A percentile compares a stretch with the other conserved stretches of the same genome.
phyloP scores from a whole-genome alignment of 2,113 vertebrate species.

The Rhinoderma darwinii region DNA sequence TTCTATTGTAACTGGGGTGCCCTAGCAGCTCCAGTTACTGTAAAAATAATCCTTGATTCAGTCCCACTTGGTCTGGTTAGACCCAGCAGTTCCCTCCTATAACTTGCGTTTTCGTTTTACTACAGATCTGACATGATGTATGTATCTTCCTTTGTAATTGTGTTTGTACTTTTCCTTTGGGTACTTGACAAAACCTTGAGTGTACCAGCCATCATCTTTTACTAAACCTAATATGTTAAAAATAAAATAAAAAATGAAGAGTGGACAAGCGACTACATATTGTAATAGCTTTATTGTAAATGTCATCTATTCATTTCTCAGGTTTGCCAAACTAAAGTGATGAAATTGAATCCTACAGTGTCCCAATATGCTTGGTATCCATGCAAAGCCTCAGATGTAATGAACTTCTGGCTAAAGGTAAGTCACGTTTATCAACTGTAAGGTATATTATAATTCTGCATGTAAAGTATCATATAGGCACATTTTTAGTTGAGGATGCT shows the following conservation, averaged over 20 bases:
- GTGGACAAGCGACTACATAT: not conserved
- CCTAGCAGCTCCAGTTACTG: too few species aligned
- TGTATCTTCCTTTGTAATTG: not conserved
- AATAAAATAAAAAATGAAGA: not conserved
- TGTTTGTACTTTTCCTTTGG: not conserved
- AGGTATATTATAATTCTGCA: not conserved
- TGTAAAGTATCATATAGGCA: not conserved
- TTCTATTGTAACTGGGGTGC: too few species aligned
- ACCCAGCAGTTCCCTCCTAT: not conserved
- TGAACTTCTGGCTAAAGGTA: conserved; percentile 90
- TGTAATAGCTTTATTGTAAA: not conserved
- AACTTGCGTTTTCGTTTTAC: not conserved
- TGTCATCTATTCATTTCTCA: conserved; percentile 61
- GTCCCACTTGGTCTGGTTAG: not conserved
- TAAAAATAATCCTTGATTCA: too few species aligned
- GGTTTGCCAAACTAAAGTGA: conserved; percentile 93
- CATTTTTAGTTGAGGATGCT: not conserved
- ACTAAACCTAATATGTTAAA: not conserved
- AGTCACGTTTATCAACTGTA: conserved; percentile 44
- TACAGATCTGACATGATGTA: not conserved
- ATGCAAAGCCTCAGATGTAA: conserved; percentile 75
- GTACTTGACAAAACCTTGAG: not conserved
- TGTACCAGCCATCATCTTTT: not conserved
- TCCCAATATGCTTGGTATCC: conserved; percentile 97
- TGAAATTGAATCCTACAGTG: conserved; percentile 87